A percentile compares a stretch with the other conserved stretches of the same genome.
Evolutionary conservation across 1,140 invertebrate species (phyloP).

Genomic region (Linepithema humile): DNA sequence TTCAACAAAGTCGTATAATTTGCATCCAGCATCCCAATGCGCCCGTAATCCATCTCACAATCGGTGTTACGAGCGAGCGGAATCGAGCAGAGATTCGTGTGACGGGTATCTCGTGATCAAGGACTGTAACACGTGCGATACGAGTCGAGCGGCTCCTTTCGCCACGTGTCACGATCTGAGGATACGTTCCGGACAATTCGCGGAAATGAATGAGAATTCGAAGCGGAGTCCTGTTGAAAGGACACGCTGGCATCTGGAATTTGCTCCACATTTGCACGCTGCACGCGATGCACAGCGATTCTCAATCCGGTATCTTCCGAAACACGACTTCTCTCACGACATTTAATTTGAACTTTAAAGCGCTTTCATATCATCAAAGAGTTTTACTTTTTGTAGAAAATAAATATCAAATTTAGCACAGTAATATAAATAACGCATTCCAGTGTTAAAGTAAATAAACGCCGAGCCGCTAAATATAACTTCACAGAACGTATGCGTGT

Average conservation of each 20-base stretch:
- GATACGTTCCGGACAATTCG: constrained; percentile 23
- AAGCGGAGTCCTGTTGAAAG: not conserved
- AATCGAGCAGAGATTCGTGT: not conserved
- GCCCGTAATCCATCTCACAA: constrained; percentile 27
- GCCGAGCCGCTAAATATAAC: not conserved
- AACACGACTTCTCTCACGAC: not conserved
- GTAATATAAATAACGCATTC: not conserved
- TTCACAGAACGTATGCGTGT: not conserved
- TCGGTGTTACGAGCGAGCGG: not conserved
- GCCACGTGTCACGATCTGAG: constrained; percentile 31
- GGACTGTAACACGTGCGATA: constrained; percentile 15
- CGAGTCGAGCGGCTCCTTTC: constrained; percentile 12
- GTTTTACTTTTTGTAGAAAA: not conserved
- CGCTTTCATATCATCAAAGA: not conserved
- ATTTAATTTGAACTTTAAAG: not conserved
- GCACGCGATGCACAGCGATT: not conserved
- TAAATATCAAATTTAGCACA: not conserved
- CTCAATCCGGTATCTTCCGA: not conserved
- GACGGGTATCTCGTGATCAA: constrained; percentile 31
- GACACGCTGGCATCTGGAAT: not conserved
- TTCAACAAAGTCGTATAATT: constrained; percentile 37
- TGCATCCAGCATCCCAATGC: constrained; percentile 21
- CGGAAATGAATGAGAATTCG: constrained; percentile 31
- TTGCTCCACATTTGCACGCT: constrained; percentile 26
- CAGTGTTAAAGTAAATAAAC: not conserved